Evolutionary conservation across 2,797 vertebrate species (phyloP).

Genomic region (Pangasius macronema): DNA sequence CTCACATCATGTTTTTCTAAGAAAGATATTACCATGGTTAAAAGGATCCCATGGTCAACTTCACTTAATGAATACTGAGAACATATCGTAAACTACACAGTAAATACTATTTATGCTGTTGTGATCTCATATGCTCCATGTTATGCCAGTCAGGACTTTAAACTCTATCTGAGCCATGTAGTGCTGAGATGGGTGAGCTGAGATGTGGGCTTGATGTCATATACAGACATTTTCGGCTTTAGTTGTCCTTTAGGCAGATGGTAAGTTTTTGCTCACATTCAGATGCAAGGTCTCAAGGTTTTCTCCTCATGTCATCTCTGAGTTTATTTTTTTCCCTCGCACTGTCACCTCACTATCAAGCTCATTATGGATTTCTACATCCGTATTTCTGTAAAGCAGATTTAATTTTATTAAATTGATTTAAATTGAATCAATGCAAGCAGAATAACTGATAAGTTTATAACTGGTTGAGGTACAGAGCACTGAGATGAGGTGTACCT

Average conservation of each 20-base stretch:
- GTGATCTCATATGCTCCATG: conserved; percentile 1
- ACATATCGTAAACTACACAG: background rate
- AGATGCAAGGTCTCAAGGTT: background rate
- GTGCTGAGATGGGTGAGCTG: background rate
- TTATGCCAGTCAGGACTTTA: background rate
- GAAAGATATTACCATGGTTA: background rate
- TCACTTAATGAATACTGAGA: background rate
- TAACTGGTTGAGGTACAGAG: background rate
- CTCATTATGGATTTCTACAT: background rate
- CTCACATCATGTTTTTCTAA: background rate
- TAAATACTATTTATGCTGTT: background rate
- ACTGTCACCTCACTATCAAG: background rate
- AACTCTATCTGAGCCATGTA: background rate
- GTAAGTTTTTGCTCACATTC: background rate
- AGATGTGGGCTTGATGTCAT: background rate
- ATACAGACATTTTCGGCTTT: background rate
- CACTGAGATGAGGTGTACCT: conserved; percentile 64
- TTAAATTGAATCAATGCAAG: background rate
- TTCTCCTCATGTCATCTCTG: background rate
- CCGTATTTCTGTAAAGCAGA: background rate
- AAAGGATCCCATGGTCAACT: background rate
- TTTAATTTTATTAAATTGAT: background rate
- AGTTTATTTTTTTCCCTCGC: background rate
- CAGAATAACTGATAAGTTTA: background rate
- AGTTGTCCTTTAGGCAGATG: background rate